phyloP scores from a whole-genome alignment of 2,797 vertebrate species.

The Smutsia gigantea region DNA sequence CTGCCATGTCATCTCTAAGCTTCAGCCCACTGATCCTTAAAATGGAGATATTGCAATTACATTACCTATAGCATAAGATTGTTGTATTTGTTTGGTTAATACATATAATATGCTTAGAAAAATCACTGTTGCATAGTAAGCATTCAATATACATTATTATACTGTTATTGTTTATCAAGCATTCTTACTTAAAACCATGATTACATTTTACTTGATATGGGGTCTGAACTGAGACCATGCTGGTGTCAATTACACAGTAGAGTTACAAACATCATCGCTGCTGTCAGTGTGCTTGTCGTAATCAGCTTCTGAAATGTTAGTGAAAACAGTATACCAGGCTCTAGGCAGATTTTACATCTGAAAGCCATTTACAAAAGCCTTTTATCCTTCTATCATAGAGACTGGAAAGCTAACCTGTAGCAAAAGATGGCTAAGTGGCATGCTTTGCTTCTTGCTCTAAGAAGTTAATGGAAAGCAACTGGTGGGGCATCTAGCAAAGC shows the following conservation, averaged over 20 bases:
- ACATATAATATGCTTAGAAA: neutral
- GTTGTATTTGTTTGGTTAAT: neutral
- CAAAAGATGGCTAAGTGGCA: neutral
- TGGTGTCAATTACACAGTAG: neutral
- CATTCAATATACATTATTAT: neutral
- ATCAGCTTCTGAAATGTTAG: neutral
- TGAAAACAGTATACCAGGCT: neutral
- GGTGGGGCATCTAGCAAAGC: neutral
- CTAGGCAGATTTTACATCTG: neutral
- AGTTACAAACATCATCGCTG: neutral
- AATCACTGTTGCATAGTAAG: neutral
- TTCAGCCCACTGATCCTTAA: neutral
- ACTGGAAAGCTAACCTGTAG: neutral
- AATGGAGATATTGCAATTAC: neutral
- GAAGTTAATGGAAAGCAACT: neutral
- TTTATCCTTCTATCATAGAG: neutral
- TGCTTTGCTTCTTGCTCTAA: neutral
- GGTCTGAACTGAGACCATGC: neutral
- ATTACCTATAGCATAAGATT: neutral
- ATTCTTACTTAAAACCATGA: neutral
- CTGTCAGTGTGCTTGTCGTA: neutral
- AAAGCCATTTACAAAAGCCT: neutral
- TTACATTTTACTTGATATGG: neutral
- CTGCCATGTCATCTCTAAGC: neutral
- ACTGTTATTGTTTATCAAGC: neutral